Percentiles rank a stretch among this genome's conserved stretches.
Evolutionary conservation across 1,140 invertebrate species (phyloP).

Genomic region (Belonocnema kinseyi): DNA sequence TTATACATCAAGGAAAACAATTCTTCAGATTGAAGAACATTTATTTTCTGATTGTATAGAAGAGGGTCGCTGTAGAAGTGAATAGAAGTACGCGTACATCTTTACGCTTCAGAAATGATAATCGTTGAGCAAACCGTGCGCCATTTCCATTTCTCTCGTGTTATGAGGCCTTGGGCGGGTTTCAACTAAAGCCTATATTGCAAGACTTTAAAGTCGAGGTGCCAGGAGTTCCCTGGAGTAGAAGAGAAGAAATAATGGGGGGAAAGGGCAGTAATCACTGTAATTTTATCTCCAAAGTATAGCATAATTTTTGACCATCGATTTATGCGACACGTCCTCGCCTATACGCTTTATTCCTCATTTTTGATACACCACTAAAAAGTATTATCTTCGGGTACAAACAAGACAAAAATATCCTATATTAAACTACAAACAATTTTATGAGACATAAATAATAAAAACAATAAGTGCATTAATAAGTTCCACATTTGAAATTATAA

Average conservation of each 20-base stretch:
- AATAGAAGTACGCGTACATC: constrained; percentile 44
- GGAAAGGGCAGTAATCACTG: constrained; percentile 66
- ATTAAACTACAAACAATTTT: no score
- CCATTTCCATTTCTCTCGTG: constrained; percentile 59
- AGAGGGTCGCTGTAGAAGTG: constrained; percentile 32
- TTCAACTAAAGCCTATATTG: constrained; percentile 56
- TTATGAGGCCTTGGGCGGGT: constrained; percentile 58
- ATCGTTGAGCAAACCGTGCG: constrained; percentile 63
- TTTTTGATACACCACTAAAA: constrained; percentile 27
- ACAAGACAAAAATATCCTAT: no score
- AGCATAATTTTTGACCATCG: constrained; percentile 63
- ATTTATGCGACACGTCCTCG: constrained; percentile 56
- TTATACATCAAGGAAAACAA: no score
- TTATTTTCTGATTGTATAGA: not conserved
- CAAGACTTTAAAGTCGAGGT: constrained; percentile 55
- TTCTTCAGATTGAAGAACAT: no score
- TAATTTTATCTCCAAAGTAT: constrained; percentile 62
- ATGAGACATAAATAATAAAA: no score
- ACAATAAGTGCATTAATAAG: no score
- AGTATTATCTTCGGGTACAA: constrained; percentile 23
- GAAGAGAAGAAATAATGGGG: constrained; percentile 50
- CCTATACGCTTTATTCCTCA: constrained; percentile 53
- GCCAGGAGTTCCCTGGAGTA: constrained; percentile 58
- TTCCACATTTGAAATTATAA: no score
- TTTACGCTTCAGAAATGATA: constrained; percentile 61